Evolutionary conservation across 2,797 vertebrate genomes (phyloP).

Genomic region (Mionectes olivaceus): DNA sequence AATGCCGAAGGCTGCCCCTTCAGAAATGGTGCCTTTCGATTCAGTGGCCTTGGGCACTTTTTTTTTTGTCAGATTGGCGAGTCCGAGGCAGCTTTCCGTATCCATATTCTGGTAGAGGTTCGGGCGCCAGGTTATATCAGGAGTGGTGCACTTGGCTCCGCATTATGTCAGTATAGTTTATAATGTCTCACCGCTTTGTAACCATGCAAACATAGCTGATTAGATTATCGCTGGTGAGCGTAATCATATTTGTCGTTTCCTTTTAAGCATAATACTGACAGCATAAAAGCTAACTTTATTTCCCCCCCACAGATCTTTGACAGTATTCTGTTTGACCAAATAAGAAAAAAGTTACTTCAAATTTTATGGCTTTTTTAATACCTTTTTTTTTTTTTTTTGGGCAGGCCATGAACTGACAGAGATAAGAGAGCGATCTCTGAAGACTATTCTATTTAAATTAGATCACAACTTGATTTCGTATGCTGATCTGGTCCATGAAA

Average conservation of each 20-base stretch:
- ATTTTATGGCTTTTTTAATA: background rate
- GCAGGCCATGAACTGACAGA: constrained; percentile 91
- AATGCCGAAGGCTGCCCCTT: background rate
- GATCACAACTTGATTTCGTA: constrained; percentile 86
- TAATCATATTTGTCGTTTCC: background rate
- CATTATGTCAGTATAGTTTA: accelerated
- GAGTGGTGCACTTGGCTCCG: background rate
- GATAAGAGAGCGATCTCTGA: constrained; percentile 91
- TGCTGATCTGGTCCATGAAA: constrained; percentile 88
- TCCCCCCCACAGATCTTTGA: accelerated
- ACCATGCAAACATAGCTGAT: accelerated
- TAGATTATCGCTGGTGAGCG: background rate
- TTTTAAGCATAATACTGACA: too few species aligned
- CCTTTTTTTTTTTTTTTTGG: background rate
- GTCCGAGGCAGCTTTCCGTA: background rate
- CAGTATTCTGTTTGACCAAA: background rate
- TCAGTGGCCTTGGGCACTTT: background rate
- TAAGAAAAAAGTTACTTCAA: background rate
- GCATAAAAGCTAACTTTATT: accelerated
- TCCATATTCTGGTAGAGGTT: background rate
- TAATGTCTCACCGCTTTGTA: background rate
- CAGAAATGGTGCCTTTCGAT: accelerated
- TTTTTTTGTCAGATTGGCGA: accelerated
- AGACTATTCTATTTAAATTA: constrained; percentile 87
- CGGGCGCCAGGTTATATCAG: accelerated